Evolutionary conservation across 2,113 vertebrate genomes (phyloP).

Genomic region (Salvator merianae): DNA sequence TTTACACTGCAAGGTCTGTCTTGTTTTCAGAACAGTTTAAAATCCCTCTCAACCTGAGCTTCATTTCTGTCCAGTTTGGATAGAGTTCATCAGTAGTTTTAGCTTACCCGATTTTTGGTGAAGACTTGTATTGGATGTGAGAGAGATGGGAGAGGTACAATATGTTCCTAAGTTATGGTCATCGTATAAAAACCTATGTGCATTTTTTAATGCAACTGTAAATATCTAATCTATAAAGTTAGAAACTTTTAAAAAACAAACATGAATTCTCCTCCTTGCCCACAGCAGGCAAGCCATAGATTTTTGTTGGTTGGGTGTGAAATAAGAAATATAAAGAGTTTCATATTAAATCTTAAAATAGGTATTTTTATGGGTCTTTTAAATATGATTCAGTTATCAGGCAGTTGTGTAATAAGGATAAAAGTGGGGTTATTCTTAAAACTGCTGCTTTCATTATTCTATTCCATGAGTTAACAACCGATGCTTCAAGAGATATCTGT

Average conservation of each 20-base stretch:
- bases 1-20: too few species aligned
- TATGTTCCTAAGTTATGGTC: not conserved
- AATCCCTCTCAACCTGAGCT: too few species aligned
- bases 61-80: not conserved
- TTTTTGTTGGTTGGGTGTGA: slow-evolving; percentile 2
- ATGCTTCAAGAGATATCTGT: slow-evolving; percentile 9
- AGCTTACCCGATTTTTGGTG: not conserved
- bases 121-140: not conserved
- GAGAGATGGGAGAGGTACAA: not conserved
- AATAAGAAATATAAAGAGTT: slow-evolving; percentile 6
- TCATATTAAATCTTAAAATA: slow-evolving; percentile 14
- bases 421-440: slow-evolving; percentile 20
- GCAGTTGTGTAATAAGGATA: slow-evolving; percentile 3
- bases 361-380: not conserved
- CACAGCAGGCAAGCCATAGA: not conserved
- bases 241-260: slow-evolving; percentile 31
- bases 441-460: slow-evolving; percentile 36
- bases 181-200: not conserved
- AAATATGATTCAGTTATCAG: slow-evolving; percentile 14
- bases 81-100: not conserved
- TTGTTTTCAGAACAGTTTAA: too few species aligned
- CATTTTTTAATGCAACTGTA: not conserved
- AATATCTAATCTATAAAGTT: slow-evolving; percentile 39
- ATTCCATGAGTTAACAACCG: slow-evolving; percentile 2
- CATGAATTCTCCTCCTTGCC: not conserved